Conservation (phyloP, 2,113 vertebrate genomes). For the Gracilinanus agilis region DNA sequence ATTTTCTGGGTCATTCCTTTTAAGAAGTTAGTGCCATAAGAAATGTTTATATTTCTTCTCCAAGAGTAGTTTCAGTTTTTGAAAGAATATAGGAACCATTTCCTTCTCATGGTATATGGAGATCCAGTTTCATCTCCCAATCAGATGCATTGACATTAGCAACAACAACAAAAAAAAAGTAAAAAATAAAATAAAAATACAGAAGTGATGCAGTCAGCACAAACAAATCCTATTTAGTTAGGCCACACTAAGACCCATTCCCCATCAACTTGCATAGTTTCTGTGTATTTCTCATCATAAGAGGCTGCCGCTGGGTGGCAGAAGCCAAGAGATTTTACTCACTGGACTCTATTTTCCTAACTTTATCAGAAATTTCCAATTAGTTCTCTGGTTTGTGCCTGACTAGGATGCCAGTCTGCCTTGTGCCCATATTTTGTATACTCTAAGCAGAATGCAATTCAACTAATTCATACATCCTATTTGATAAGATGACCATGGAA, state of each 20-base stretch:
- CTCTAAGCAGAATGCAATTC: conserved; percentile 77
- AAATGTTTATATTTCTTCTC: conserved; percentile 72
- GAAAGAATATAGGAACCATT: conserved; percentile 48
- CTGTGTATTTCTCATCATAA: conserved; percentile 77
- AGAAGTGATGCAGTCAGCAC: background rate
- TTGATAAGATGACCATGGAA: conserved; percentile 78
- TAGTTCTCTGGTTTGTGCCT: conserved; percentile 80
- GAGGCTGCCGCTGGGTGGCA: conserved; percentile 80
- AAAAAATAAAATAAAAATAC: conserved; percentile 44
- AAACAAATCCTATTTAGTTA: conserved; percentile 38
- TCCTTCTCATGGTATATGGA: conserved; percentile 77
- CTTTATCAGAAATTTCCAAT: conserved; percentile 77
- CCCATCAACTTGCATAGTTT: conserved; percentile 69
- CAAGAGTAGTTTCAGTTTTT: conserved; percentile 70
- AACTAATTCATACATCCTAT: conserved; percentile 78
- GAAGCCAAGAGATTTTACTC: conserved; percentile 77
- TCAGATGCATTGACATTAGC: conserved; percentile 67
- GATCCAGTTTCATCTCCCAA: conserved; percentile 75
- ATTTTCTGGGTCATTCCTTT: conserved; percentile 72
- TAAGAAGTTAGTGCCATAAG: conserved; percentile 81
- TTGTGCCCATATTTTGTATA: conserved; percentile 77
- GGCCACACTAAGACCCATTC: conserved; percentile 52
- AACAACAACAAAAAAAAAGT: conserved; percentile 72
- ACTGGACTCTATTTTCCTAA: conserved; percentile 80
- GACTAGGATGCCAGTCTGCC: conserved; percentile 77